A percentile compares a stretch with the other conserved stretches of the same genome.
Evolutionary conservation across 2,888 invertebrate genomes (phyloP).

Genomic region (Cheilosia urbana): DNA sequence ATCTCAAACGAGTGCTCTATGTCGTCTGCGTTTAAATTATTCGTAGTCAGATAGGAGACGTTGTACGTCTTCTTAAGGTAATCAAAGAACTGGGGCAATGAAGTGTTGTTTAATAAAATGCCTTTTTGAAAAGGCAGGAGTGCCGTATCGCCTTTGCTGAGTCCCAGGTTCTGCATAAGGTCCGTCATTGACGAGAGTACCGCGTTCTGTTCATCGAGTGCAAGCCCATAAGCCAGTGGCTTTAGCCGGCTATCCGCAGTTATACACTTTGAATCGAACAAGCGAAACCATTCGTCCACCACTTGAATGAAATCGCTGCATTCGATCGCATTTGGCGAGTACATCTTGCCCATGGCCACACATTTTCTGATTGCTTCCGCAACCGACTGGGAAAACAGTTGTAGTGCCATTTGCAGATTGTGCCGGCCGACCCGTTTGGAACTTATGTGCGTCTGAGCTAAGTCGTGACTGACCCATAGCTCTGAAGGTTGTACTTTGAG

Average conservation of each 20-base stretch:
- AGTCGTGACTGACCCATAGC: constrained; percentile 19
- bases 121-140: constrained; percentile 10
- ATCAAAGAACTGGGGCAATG: constrained; percentile 11
- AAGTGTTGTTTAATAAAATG: constrained; percentile 28
- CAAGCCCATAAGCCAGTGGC: constrained; percentile 12
- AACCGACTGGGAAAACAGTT: constrained; percentile 29
- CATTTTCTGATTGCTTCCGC: constrained; percentile 40
- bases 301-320: constrained; percentile 43
- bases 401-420: constrained; percentile 24
- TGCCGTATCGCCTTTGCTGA: neutral
- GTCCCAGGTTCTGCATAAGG: neutral
- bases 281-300: constrained; percentile 37
- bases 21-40: constrained; percentile 45
- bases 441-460: constrained; percentile 24
- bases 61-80: constrained; percentile 8
- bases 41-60: constrained; percentile 23
- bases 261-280: constrained; percentile 31
- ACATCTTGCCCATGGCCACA: constrained; percentile 37
- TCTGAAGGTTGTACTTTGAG: constrained; percentile 17
- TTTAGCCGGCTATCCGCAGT: too few relatives aligned
- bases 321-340: constrained; percentile 16
- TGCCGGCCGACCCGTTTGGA: constrained; percentile 15
- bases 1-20: constrained; percentile 37
- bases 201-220: constrained; percentile 27
- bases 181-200: constrained; percentile 9